phyloP scores from a whole-genome alignment of 1,140 invertebrate genomes.

The Drosophila aff. region DNA sequence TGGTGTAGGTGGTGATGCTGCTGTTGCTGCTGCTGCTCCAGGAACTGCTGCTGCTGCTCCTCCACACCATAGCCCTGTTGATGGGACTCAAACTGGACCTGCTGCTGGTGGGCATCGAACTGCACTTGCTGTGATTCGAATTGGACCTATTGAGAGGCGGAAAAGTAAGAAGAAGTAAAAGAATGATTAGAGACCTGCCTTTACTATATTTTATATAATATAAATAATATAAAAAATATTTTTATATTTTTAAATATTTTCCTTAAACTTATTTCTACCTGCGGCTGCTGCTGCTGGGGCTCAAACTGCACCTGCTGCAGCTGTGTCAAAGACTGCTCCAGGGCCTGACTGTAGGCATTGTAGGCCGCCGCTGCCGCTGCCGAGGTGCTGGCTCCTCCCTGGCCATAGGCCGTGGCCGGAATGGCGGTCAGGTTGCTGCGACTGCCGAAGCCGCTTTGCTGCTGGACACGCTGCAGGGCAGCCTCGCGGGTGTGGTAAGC shows the following conservation, averaged over 20 bases:
- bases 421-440: slow-evolving; percentile 34
- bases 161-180: too few relatives aligned
- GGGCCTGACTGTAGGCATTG: slow-evolving; percentile 15
- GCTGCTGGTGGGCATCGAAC: background rate
- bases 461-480: slow-evolving; percentile 69
- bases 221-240: background rate
- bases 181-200: too few relatives aligned
- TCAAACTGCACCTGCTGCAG: background rate
- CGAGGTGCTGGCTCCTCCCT: slow-evolving; percentile 25
- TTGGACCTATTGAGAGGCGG: background rate
- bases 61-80: slow-evolving; percentile 31
- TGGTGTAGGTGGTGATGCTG: background rate
- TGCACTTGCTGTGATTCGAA: background rate
- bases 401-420: background rate
- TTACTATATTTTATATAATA: too few relatives aligned
- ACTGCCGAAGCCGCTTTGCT: slow-evolving; percentile 67
- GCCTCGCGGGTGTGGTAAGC: slow-evolving; percentile 68
- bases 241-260: background rate
- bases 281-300: background rate
- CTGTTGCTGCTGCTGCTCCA: background rate
- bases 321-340: slow-evolving; percentile 11
- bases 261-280: background rate
- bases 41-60: slow-evolving; percentile 26
- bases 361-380: slow-evolving; percentile 18
- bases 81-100: slow-evolving; percentile 55